Conservation (phyloP, 1,140 invertebrate species). For the Maconellicoccus hirsutus region DNA sequence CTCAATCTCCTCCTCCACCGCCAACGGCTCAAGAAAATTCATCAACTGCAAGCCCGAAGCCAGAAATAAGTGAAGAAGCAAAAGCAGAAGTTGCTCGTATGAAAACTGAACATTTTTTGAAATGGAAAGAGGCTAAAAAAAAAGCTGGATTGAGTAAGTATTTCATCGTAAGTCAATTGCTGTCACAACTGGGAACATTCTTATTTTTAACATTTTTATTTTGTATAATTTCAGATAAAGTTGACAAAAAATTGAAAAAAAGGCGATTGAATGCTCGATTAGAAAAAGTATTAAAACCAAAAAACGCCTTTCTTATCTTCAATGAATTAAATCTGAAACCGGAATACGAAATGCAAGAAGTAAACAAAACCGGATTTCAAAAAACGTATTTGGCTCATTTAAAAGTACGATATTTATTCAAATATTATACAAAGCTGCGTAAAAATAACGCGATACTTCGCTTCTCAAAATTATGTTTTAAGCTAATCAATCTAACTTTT, state of each 20-base stretch:
- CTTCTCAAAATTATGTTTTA: not conserved
- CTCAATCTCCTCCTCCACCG: not conserved
- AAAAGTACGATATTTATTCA: no score
- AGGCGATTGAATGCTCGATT: not conserved
- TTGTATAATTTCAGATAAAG: not conserved
- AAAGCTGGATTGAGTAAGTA: not conserved
- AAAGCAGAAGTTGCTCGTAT: not conserved
- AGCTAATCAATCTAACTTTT: not conserved
- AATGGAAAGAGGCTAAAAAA: not conserved
- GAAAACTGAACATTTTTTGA: not conserved
- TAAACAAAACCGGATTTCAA: not conserved
- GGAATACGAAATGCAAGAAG: conserved; percentile 15
- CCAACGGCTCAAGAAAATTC: not conserved
- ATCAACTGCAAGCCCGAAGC: not conserved
- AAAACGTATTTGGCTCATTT: not conserved
- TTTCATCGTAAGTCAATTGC: not conserved
- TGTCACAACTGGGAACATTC: not conserved
- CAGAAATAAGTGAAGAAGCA: not conserved
- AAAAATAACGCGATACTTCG: no score
- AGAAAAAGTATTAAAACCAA: conserved; percentile 14
- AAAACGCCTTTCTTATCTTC: conserved; percentile 13
- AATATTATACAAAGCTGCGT: no score
- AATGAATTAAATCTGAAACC: conserved; percentile 17
- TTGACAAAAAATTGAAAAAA: conserved; percentile 14
- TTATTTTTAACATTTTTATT: not conserved